Evolutionary conservation across 2,888 invertebrate genomes (phyloP), one percentile per base, ranked within the genome.

Genomic region (Strigamia maritima): DNA sequence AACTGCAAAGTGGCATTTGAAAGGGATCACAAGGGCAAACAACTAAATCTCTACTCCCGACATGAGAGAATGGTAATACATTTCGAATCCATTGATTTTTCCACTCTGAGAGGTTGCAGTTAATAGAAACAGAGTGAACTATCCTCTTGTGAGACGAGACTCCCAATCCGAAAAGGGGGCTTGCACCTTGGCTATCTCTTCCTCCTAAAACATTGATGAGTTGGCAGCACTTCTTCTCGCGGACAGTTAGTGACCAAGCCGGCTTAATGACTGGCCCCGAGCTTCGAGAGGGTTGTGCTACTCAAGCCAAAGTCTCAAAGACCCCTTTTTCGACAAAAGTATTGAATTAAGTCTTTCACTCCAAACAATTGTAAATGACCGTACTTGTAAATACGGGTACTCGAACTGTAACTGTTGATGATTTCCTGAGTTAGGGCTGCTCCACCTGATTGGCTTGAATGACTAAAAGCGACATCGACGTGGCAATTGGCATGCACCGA

Each of bases 1-100:
- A 60, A 60, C 60, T 60, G 60, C 60, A 60, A 60, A 60, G 60
- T 60, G 60, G 60, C 60, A 60, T 60, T 60, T 60, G 60, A 60
- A 60, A 60, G 60, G 60, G 60, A 19, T 60, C 24, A 60, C 60
- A n/a, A 60, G 60, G 60, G 60, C 60, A 60, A 60, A 60, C 60
- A 60, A 60, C 22, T 60, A 60, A 60, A 60, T 60, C 60, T 60
- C 60, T 60, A 60, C 60, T 60, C 60, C 19, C 60, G 60, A 60
- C 60, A 60, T 60, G 44, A 60, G 60, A 60, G 60, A 60, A 60
- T 60, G 60, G 60, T 60, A 60, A 60, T 60, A 60, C 60, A 60
- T 60, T 60, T 60, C 60, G 60, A 60, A 60, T 60, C 60, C 60
- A 60, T 60, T 60, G 60, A 60, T 60, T 60, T 60, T 60, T 60